A percentile compares a stretch with the other conserved stretches of the same genome.
phyloP scores from a whole-genome alignment of 1,140 invertebrate species.

The Drosophila pallidifrons region DNA sequence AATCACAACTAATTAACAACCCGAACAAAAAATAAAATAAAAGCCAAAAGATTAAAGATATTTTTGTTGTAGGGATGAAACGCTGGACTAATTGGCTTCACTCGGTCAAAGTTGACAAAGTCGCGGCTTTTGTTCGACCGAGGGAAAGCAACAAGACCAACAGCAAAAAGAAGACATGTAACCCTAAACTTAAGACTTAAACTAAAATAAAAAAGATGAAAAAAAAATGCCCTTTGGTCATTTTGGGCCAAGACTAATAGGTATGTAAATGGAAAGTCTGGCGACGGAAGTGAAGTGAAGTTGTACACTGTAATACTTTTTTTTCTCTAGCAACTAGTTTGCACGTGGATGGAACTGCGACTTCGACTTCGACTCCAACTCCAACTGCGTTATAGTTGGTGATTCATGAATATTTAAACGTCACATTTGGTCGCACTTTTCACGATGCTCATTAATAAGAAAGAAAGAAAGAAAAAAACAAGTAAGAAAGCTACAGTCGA shows the following conservation, averaged over 20 bases:
- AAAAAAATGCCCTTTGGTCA: constrained; percentile 33
- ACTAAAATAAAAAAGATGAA: constrained; percentile 7
- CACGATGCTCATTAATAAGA: constrained; percentile 84
- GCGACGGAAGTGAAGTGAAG: constrained; percentile 48
- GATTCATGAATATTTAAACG: constrained; percentile 85
- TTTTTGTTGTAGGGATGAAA: not conserved
- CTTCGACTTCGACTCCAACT: constrained; percentile 10
- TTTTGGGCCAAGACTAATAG: constrained; percentile 51
- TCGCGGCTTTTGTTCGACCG: not conserved
- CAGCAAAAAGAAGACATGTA: not conserved
- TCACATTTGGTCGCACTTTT: constrained; percentile 85
- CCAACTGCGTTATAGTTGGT: constrained; percentile 73
- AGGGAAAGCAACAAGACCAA: constrained; percentile 12
- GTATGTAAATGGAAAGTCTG: constrained; percentile 62
- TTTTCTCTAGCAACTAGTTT: not conserved
- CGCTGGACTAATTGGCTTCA: constrained; percentile 11
- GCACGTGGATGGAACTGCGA: constrained; percentile 50
- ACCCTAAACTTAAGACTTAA: not conserved
- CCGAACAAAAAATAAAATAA: not conserved
- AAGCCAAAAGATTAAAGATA: constrained; percentile 7
- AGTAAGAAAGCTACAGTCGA: too few relatives aligned
- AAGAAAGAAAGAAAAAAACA: constrained; percentile 29
- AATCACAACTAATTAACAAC: not conserved
- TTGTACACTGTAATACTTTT: not conserved
- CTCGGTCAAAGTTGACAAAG: constrained; percentile 12